These are phyloP conservation scores for Dromiciops gliroides DNA, from an alignment of 2,113 vertebrate species.

Conservation along the genomic window DNA sequence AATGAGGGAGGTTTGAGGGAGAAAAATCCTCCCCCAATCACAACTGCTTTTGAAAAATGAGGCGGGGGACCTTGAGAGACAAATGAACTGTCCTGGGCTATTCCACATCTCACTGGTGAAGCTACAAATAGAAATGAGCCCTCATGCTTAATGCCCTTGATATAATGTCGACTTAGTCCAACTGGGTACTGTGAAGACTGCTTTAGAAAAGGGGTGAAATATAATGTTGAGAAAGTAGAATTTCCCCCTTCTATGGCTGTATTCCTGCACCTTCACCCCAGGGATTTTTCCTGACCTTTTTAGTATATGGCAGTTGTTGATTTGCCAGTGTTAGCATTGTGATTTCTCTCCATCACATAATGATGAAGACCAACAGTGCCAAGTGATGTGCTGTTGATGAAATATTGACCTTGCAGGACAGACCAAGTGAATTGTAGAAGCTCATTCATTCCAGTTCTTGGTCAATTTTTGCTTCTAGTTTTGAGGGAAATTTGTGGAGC, in stretches of 20 bases:
- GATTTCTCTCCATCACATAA: slow-evolving; percentile 19
- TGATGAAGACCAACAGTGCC: not conserved
- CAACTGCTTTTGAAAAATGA: not conserved
- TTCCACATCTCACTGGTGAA: not conserved
- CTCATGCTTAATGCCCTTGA: not conserved
- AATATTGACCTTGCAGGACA: slow-evolving; percentile 12
- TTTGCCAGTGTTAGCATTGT: not conserved
- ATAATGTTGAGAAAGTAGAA: not conserved
- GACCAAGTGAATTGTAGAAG: slow-evolving; percentile 17
- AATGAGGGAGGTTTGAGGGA: slow-evolving; percentile 2
- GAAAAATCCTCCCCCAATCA: not conserved
- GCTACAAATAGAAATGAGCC: not conserved
- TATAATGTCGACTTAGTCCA: not conserved
- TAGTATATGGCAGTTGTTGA: not conserved
- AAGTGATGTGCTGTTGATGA: not conserved
- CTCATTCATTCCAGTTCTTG: not conserved
- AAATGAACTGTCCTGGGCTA: not conserved
- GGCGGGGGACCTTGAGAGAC: not conserved
- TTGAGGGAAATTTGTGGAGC: not conserved
- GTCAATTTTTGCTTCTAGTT: not conserved
- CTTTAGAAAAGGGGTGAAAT: not conserved
- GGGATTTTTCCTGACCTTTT: not conserved
- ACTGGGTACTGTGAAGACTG: not conserved
- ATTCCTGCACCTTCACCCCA: not conserved
- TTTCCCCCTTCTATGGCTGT: not conserved